Percentiles rank a stretch among this genome's conserved stretches.
Evolutionary conservation across 2,888 invertebrate genomes (phyloP).

Genomic region (Rhagonycha lutea): DNA sequence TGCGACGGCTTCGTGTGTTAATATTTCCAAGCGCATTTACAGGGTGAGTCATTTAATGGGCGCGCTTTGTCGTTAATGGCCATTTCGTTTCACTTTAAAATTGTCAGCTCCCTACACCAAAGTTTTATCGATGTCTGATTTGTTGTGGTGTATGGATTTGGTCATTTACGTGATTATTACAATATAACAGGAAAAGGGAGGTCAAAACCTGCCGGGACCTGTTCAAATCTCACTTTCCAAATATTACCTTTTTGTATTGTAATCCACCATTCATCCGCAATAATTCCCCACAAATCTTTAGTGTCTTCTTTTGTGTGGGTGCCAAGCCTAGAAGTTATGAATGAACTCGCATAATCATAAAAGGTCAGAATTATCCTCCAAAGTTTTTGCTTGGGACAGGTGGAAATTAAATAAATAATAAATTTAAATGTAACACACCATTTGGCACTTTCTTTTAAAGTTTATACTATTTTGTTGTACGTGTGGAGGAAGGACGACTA

Average conservation of each 20-base stretch:
- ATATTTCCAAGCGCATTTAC: neutral
- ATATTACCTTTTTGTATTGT: neutral
- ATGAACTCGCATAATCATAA: neutral
- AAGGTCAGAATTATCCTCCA: neutral
- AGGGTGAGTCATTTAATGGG: neutral
- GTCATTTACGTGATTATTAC: neutral
- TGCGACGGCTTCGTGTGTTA: neutral
- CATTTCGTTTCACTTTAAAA: neutral
- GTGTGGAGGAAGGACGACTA: too few species aligned
- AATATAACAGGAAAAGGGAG: neutral
- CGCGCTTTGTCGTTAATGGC: neutral
- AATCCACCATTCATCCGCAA: neutral
- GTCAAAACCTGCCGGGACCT: neutral
- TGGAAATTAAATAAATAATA: neutral
- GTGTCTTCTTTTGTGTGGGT: neutral
- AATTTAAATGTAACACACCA: neutral
- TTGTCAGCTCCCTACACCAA: neutral
- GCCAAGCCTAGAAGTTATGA: neutral
- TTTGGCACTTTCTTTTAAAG: too few species aligned
- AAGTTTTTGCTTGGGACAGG: neutral
- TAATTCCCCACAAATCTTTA: neutral
- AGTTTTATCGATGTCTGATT: neutral
- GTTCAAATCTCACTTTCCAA: neutral
- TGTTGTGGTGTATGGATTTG: neutral
- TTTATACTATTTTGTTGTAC: too few species aligned